These are phyloP conservation scores for Clarias macrocephalus DNA, from an alignment of 2,113 vertebrate species.

Conservation along the genomic window DNA sequence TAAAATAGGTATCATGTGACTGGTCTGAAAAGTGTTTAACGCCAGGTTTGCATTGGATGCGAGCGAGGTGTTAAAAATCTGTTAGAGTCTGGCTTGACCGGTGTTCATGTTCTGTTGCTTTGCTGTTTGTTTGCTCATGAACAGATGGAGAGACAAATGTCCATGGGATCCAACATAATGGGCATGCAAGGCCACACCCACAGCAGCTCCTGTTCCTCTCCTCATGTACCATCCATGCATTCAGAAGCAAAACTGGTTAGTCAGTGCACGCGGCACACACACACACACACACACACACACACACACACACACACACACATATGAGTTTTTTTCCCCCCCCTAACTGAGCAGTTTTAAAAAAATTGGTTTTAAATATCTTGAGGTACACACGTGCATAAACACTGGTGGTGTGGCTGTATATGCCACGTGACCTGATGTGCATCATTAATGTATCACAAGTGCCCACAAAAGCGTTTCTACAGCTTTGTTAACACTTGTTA, in stretches of 20 bases:
- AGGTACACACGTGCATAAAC: background rate
- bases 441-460: slow-evolving; percentile 67
- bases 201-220: slow-evolving; percentile 89
- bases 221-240: slow-evolving; percentile 95
- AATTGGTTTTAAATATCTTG: background rate
- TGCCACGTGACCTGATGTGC: background rate
- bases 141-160: slow-evolving; percentile 99
- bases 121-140: slow-evolving; percentile 51
- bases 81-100: background rate
- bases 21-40: background rate
- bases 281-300: slow-evolving; percentile 48
- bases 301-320: slow-evolving; percentile 50
- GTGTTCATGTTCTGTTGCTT: background rate
- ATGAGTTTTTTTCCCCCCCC: background rate
- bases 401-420: background rate
- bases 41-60: background rate
- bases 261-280: slow-evolving; percentile 10
- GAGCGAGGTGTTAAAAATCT: background rate
- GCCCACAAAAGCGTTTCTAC: slow-evolving; percentile 65
- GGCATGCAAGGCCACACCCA: slow-evolving; percentile 93
- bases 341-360: background rate
- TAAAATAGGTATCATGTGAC: background rate
- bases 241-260: slow-evolving; percentile 98
- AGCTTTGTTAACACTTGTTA: slow-evolving; percentile 75
- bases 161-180: slow-evolving; percentile 98